A percentile compares a stretch with the other conserved stretches of the same genome.
phyloP scores from a whole-genome alignment of 1,140 invertebrate species.

The Stenopsyche tienmushanensis region DNA sequence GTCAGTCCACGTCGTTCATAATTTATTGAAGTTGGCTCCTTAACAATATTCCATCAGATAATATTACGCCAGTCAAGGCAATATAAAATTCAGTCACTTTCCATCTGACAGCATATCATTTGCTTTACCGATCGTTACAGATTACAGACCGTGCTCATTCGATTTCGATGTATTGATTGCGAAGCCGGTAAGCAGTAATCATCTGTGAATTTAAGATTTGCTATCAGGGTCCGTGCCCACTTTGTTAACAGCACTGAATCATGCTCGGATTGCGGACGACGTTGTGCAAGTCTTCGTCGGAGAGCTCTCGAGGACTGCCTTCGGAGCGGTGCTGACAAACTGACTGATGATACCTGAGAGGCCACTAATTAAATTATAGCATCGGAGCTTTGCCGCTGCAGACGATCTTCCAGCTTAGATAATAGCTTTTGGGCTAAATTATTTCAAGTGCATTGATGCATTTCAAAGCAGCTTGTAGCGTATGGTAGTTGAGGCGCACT shows the following conservation, averaged over 20 bases:
- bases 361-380: neutral
- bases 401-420: neutral
- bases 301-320: neutral
- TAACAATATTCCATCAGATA: slow-evolving; percentile 2
- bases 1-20: neutral
- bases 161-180: slow-evolving; percentile 17
- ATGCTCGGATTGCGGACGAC: neutral
- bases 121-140: slow-evolving; percentile 20
- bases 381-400: neutral
- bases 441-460: neutral
- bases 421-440: neutral
- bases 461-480: neutral
- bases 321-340: neutral
- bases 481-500: too few species aligned
- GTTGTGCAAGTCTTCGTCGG: neutral
- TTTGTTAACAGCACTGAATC: slow-evolving; percentile 1
- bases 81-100: slow-evolving; percentile 23
- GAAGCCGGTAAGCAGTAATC: slow-evolving; percentile 9
- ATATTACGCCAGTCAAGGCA: neutral
- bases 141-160: slow-evolving; percentile 15
- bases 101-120: slow-evolving; percentile 27
- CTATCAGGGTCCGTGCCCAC: neutral
- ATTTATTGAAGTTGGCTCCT: slow-evolving; percentile 10
- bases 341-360: neutral
- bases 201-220: slow-evolving; percentile 11